These are phyloP conservation scores for Nymphicus hollandicus DNA, from an alignment of 2,113 vertebrate genomes.

Conservation along the genomic window DNA sequence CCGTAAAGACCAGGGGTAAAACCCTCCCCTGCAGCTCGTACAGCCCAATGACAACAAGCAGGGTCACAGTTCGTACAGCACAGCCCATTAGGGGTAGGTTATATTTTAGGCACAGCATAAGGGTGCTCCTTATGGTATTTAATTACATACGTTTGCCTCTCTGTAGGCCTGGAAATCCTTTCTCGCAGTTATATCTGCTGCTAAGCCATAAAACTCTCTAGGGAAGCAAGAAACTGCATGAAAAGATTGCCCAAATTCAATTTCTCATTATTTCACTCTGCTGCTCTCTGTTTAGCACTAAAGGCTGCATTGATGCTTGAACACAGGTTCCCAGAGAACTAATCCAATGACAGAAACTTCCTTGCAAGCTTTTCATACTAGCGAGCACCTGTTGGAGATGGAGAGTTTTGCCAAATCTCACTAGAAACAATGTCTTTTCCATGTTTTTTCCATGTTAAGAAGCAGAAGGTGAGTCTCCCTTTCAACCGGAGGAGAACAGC, in stretches of 20 bases:
- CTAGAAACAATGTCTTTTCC: neutral
- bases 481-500: fast-evolving
- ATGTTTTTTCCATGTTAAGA: neutral
- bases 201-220: neutral
- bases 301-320: neutral
- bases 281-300: neutral
- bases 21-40: neutral
- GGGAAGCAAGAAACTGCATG: neutral
- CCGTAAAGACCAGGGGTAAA: neutral
- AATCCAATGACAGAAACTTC: neutral
- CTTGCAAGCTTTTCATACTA: neutral
- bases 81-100: neutral
- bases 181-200: neutral
- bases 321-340: neutral
- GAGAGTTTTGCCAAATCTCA: neutral
- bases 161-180: neutral
- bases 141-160: neutral
- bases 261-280: neutral
- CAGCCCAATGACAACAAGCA: neutral
- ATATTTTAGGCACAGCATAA: neutral
- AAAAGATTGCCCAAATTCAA: neutral
- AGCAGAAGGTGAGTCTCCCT: neutral
- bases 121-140: neutral
- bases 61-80: neutral
- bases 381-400: neutral